Evolutionary conservation across 1,140 invertebrate species (phyloP), one percentile per base, ranked within the genome.

Genomic region (Diplogasteroides magnus): DNA sequence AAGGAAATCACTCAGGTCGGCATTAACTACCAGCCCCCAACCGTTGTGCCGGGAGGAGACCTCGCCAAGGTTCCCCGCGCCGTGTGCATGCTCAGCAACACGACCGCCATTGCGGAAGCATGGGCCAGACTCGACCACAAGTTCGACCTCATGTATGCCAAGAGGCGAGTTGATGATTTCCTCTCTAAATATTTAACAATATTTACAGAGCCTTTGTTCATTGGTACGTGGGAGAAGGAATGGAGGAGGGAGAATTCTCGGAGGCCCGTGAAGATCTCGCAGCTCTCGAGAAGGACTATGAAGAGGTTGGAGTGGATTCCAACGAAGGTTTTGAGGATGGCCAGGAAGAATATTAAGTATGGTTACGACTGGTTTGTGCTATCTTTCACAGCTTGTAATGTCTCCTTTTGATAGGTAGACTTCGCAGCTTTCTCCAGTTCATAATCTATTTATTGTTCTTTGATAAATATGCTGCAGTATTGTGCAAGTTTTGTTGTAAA

Each of bases 31-130:
- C 78, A 78, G 56, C 76, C 79, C n/a, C 77, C 80, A 31, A 77
- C 76, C 19, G 73, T 74, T 37, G 76, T 83, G 11, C 82, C 81
- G 29, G 80, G 82, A 31, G 78, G 80, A 2, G 80, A 82, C 64
- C 64, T 82, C 31, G 82, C 80, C 61, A 79, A 79, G 73, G 69
- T 83, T 28, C 81, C 79, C 23, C 79, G 86, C 28, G 85, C 86
- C 59, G 85, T 87, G 6, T 77, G 90, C 88, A 90, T 81, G 90
- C 84, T 93, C 83, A 90, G 88, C 57, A 93, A 92, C 81, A 92
- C 91, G 0, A 92, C 91, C 0, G 87, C 86, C 66, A 87, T 83
- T 65, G 85, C 82, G 25, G 84, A 86, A 68, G 90, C 90, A 26
- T 91, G 90, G 90, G 88, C 88, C 56, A 86, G 89, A 58, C 78